Evolutionary conservation across 2,113 vertebrate genomes (phyloP).

Genomic region (Protobothrops flavoviridis): DNA sequence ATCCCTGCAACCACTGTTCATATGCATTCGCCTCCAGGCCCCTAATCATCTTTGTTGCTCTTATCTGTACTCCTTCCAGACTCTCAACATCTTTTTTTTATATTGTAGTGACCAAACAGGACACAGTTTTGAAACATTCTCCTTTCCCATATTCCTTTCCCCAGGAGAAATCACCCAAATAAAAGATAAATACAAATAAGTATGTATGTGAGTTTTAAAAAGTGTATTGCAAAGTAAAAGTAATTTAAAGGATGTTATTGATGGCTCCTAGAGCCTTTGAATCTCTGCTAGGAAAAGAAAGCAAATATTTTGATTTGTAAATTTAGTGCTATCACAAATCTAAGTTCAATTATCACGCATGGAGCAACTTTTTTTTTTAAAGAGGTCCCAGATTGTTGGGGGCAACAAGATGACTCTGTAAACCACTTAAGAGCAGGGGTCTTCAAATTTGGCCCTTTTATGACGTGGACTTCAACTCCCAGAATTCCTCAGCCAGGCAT

Average conservation of each 20-base stretch:
- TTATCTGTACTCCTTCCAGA: too few relatives aligned
- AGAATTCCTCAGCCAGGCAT: too few relatives aligned
- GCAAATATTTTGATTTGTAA: background rate
- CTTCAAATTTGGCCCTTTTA: too few relatives aligned
- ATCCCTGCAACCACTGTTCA: too few relatives aligned
- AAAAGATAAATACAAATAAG: background rate
- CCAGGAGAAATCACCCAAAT: background rate
- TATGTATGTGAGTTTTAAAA: background rate
- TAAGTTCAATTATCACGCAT: background rate
- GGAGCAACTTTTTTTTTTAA: background rate
- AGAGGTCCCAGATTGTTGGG: background rate
- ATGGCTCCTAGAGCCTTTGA: background rate
- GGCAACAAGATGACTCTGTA: background rate
- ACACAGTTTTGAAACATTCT: background rate
- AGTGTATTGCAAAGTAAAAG: background rate
- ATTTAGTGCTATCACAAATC: background rate
- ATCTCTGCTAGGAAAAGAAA: background rate
- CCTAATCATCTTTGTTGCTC: too few relatives aligned
- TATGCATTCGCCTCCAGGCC: too few relatives aligned
- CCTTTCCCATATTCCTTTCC: background rate
- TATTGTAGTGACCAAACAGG: too few relatives aligned
- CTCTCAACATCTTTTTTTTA: too few relatives aligned
- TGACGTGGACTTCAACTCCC: too few relatives aligned
- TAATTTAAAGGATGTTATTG: background rate
- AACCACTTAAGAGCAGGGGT: too few relatives aligned